Base-by-base conservation (phyloP, 2,888 invertebrate genomes). In the Aricia artaxerxes region DNA sequence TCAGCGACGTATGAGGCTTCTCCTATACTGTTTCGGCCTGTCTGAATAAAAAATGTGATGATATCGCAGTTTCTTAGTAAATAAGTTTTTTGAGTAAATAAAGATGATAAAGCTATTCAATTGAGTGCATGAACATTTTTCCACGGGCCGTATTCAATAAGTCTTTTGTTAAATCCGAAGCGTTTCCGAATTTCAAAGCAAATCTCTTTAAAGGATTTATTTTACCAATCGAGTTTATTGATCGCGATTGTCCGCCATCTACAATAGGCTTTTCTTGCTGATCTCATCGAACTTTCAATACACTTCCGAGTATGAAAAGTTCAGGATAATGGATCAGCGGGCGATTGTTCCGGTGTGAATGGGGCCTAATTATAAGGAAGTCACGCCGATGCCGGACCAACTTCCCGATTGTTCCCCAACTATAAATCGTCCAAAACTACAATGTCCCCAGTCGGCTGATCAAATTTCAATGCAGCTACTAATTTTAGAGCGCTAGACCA, bases 331-430 rank as follows among this genome's bases (percentile, higher is more conserved):
- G 91, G 93, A 93, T 94, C 92, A 90, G 92, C 92, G 91, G 89
- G 90, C 93, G 88, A 94, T 94, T 93, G 94, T 94, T 93, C 93
- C 85, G 87, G 91, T 90, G 93, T 94, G 93, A 94, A 95, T 94
- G 93, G 94, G 92, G 89, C 92, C 94, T 94, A 95, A 95, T 95
- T 95, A 95, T 94, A 95, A 95, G 90, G 92, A 92, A 94, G 93
- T 94, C 93, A 91, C 90, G 91, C 88, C 91, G 91, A 88, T 85
- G 91, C 88, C 86, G 90, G 92, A 91, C 92, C 89, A 91, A 93
- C 85, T 83, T 82, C 80, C 84, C 82, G 49, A 84, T 84, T 79
- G 79, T 79, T 76, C 16, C 49, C 79, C 40, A 60, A 75, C 79
- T 79, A 79, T 79, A 75, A 75, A 75, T 75, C 79, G 76, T 16